Base-by-base conservation (phyloP, 2,888 invertebrate genomes). In the Caenorhabditis sinica region DNA sequence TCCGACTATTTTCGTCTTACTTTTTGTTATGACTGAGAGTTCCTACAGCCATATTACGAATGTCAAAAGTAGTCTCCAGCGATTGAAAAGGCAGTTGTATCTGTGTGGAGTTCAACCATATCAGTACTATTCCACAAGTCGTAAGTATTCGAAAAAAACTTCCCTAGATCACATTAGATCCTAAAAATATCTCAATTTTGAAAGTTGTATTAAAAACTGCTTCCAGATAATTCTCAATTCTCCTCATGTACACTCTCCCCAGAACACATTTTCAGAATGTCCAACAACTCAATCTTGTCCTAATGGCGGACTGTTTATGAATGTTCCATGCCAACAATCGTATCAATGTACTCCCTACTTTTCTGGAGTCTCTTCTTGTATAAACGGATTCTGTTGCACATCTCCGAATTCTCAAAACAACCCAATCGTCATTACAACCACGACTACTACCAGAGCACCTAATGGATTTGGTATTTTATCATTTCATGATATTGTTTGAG, bases 331-430 rank as follows among this genome's bases (percentile, higher is more conserved):
- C 65, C 77, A 79, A 9, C 71, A 74, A 17, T 87, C 90, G 1
- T 80, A 74, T 20, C 90, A 92, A 61, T 92, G 92, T 75, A 87
- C 89, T 15, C 89, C 89, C 8, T 92, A 89, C 56, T 88, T 86
- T 56, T 74, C 80, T 20, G 89, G 91, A 0, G 65, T 82, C 3
- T 85, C 89, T 20, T 85, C 90, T 11, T 91, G 91, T 73, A 87
- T 91, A 68, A 82, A 85, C 36, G 86, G 89, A 1, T 88, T 89
- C 45, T 91, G 91, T 71, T 91, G 91, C 72, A 90, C 91, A 0
- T 89, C 86, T 30, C 88, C 87, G 15, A 69, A 66, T 25, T 33
- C 56, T 43, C 73, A 45, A 36, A 81, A 73, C 40, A 58, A 61
- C n/a, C 81, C 73, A 17, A 58, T 58, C 56, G 58, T 73, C 6